Conservation (phyloP, 2,888 invertebrate species). For the Glomeris marginata region DNA sequence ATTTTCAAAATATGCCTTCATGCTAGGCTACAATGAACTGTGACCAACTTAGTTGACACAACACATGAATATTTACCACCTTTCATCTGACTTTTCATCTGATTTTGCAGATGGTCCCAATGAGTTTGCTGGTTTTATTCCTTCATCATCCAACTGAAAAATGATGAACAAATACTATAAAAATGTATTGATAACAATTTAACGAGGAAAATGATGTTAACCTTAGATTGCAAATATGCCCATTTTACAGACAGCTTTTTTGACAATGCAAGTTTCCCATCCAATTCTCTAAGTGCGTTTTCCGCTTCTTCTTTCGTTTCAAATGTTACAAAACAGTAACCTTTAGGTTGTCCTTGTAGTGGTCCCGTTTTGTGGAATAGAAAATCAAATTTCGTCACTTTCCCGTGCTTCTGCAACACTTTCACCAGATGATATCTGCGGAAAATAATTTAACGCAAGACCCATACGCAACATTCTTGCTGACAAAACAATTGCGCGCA, state of each 20-base stretch:
- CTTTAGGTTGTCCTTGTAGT: conserved; percentile 70
- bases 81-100: no score
- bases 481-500: neutral
- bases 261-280: conserved; percentile 56
- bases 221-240: conserved; percentile 18
- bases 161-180: neutral
- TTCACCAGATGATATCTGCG: conserved; percentile 64
- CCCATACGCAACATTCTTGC: neutral
- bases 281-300: conserved; percentile 52
- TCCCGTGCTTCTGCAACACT: conserved; percentile 86
- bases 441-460: conserved; percentile 9
- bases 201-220: neutral
- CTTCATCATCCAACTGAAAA: neutral
- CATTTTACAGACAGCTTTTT: conserved; percentile 54
- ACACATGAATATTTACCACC: no score
- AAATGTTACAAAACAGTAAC: conserved; percentile 87
- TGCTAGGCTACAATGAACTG: no score
- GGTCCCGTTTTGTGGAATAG: conserved; percentile 86
- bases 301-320: conserved; percentile 47
- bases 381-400: conserved; percentile 89
- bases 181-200: no score
- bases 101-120: no score
- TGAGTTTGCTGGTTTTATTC: no score
- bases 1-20: no score
- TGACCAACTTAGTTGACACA: no score